Conservation (phyloP, 2,797 vertebrate genomes). For the Pogoniulus pusillus region DNA sequence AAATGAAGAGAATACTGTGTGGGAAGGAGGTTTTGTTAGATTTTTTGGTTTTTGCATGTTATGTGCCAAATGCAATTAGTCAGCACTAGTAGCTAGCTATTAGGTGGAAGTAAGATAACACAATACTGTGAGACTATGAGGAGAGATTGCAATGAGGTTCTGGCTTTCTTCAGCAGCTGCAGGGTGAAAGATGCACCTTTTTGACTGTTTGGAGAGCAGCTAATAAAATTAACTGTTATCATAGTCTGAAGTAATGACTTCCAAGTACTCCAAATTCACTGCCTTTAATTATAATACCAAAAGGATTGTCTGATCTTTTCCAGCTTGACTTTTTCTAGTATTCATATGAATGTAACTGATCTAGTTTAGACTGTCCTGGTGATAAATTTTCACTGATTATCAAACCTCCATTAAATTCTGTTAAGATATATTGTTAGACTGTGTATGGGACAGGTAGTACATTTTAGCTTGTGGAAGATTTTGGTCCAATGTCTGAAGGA, state of each 20-base stretch:
- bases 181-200: background rate
- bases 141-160: background rate
- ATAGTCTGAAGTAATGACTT: background rate
- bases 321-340: background rate
- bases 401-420: background rate
- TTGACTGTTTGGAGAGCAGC: background rate
- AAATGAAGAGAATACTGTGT: background rate
- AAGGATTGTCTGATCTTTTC: background rate
- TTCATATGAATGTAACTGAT: background rate
- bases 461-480: background rate
- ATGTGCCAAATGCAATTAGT: background rate
- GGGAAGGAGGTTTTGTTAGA: background rate
- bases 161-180: background rate
- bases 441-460: background rate
- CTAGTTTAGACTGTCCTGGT: background rate
- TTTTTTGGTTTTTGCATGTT: background rate
- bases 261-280: background rate
- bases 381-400: background rate
- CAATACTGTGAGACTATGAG: background rate
- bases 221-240: background rate
- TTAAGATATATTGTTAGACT: background rate
- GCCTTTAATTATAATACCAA: background rate
- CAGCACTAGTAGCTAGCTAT: background rate
- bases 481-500: background rate
- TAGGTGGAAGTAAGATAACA: background rate